Evolutionary conservation across 2,113 vertebrate genomes (phyloP).

Genomic region (Elanus axillaris): DNA sequence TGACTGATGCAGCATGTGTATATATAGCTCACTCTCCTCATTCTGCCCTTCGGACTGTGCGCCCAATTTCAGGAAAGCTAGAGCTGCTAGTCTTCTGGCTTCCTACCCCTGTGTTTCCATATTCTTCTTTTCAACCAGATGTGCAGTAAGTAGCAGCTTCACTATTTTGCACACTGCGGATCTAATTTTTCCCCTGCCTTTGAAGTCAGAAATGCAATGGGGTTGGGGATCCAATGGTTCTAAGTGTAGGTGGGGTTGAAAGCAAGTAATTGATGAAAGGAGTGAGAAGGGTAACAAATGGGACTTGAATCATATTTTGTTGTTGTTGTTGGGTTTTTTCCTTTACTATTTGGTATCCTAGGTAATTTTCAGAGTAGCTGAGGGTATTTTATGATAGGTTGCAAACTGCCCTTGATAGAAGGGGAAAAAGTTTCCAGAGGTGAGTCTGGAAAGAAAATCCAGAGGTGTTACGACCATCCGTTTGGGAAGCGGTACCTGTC

Average conservation of each 20-base stretch:
- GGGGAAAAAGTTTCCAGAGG: not conserved
- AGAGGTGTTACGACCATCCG: not conserved
- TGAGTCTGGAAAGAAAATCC: not conserved
- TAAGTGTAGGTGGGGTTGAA: not conserved
- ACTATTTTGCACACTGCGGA: not conserved
- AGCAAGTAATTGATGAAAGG: not conserved
- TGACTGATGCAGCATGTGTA: not conserved
- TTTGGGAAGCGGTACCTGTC: not conserved
- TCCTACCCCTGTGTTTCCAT: not conserved
- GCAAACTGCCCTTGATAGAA: not conserved
- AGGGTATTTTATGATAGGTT: not conserved
- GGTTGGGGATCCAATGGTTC: not conserved
- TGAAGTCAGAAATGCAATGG: not conserved
- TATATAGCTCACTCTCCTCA: not conserved
- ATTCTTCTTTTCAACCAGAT: not conserved
- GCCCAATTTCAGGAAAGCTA: not conserved
- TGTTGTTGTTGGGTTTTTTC: not conserved
- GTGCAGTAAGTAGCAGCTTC: not conserved
- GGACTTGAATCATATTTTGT: not conserved
- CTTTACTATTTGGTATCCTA: not conserved
- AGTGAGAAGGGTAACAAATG: not conserved
- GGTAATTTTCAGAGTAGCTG: not conserved
- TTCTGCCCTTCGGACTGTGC: not conserved
- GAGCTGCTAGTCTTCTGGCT: not conserved
- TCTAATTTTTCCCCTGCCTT: fast-evolving